Base-by-base conservation (phyloP, 2,888 invertebrate species). In the Thymelicus acteon region DNA sequence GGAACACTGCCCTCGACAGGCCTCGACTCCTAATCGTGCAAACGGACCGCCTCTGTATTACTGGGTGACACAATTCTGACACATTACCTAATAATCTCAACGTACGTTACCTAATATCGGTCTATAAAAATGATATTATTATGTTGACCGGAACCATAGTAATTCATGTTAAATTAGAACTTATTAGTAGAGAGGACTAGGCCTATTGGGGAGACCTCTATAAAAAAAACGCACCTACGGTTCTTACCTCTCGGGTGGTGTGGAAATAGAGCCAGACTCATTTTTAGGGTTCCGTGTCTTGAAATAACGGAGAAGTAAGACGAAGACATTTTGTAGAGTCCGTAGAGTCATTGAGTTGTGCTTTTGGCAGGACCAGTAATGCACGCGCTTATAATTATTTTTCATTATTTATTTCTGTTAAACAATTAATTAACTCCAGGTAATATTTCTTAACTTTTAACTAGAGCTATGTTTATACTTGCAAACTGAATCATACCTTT, bases 181-280 rank as follows among this genome's bases (percentile, higher is more conserved):
- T 4, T 44, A 8, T 60, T 61, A 62, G 40, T 7, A 19, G 60
- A 72, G 92, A 93, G 93, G 93, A 93, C 67, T 93, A 93, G 88
- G 93, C 93, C 93, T 93, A 88, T 73, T 78, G 93, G 93, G 93
- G 92, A 93, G 49, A 93, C 93, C 93, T 93, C 93, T 92, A 78
- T 87, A 93, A 92, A 92, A 93, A 93, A 93, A 92, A 79, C 92
- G 92, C 91, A 85, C 92, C 89, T 81, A 54, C 49, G 85, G 90
- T 90, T 91, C 90, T 89, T 92, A 92, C 93, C 91, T 88, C 92
- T 67, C 64, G 75, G 92, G 93, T 93, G 92, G 92, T 92, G 93
- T 90, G 93, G 93, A 92, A 93, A 92, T 76, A 80, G 92, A 85
- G 85, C 90, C 83, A 57, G 52, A 60, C 19, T 57, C 12, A 44